Conservation (phyloP, 2,888 invertebrate genomes). For the Notocelia uddmanniana region DNA sequence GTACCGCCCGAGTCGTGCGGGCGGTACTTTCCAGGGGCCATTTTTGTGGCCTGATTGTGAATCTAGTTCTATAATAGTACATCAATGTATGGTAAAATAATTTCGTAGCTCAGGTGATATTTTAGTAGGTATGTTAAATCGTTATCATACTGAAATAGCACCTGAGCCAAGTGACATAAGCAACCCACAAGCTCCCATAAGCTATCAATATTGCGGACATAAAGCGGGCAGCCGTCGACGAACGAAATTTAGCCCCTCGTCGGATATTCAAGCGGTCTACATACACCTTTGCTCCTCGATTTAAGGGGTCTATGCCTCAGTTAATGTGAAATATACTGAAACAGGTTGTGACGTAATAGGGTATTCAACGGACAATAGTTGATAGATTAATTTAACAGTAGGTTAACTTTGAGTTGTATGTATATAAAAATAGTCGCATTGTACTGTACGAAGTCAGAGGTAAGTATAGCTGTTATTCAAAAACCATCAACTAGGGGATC, state of each 20-base stretch:
- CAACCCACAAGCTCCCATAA: conserved; percentile 6
- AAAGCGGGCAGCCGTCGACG: conserved; percentile 19
- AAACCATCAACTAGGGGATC: too few relatives aligned
- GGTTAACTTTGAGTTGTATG: too few relatives aligned
- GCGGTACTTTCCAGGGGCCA: too few relatives aligned
- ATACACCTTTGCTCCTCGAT: conserved; percentile 25
- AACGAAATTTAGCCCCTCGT: conserved; percentile 31
- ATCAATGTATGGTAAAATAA: too few relatives aligned
- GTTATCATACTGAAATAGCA: neutral
- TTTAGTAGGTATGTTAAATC: too few relatives aligned
- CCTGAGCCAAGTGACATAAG: neutral
- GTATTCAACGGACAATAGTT: conserved; percentile 2
- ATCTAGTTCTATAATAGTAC: too few relatives aligned
- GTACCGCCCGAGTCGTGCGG: too few relatives aligned
- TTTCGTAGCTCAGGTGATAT: too few relatives aligned
- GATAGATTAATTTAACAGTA: conserved; percentile 29
- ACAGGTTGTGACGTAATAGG: conserved; percentile 31
- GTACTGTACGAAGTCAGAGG: too few relatives aligned
- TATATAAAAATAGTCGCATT: too few relatives aligned
- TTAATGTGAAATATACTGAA: conserved; percentile 33
- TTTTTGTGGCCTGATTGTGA: too few relatives aligned
- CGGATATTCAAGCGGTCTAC: conserved; percentile 29
- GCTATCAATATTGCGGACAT: conserved; percentile 21
- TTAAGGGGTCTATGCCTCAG: conserved; percentile 23
- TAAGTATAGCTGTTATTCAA: too few relatives aligned